Percentiles rank a stretch among this genome's conserved stretches.
Evolutionary conservation across 2,797 vertebrate species (phyloP).

Genomic region (Microctenopoma steveboyesi): DNA sequence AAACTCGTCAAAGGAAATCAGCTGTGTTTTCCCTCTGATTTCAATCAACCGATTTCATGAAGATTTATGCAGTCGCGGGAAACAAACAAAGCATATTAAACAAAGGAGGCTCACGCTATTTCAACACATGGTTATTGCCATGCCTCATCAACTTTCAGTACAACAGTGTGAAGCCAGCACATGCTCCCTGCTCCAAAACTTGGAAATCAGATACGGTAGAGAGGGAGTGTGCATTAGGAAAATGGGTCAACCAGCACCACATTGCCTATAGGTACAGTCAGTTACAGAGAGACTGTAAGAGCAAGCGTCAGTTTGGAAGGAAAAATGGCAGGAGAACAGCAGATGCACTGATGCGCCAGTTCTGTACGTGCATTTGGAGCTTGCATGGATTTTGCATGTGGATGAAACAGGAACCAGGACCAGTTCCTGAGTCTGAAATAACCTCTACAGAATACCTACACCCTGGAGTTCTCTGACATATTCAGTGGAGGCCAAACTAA

Average conservation of each 20-base stretch:
- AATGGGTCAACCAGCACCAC: conserved; percentile 46
- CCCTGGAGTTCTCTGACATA: too few species aligned
- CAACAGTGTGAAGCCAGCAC: conserved; percentile 44
- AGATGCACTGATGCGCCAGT: too few species aligned
- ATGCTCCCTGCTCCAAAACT: conserved; percentile 34
- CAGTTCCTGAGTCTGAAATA: background rate
- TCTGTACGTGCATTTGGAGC: background rate
- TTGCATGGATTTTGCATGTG: too few species aligned
- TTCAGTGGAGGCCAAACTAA: too few species aligned
- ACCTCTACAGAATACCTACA: background rate
- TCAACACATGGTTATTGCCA: conserved; percentile 40
- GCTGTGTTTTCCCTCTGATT: conserved; percentile 43
- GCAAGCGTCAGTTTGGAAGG: background rate
- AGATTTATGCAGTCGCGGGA: conserved; percentile 41
- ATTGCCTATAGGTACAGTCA: conserved; percentile 39
- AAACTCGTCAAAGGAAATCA: background rate
- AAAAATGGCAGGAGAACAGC: background rate
- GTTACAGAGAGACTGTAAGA: conserved; percentile 1
- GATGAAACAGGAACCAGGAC: background rate
- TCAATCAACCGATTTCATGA: conserved; percentile 34
- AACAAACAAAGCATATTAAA: conserved; percentile 47
- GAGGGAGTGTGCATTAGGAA: conserved; percentile 33
- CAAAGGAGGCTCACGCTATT: conserved; percentile 34
- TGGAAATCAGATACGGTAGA: conserved; percentile 46
- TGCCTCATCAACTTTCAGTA: conserved; percentile 50